Evolutionary conservation across 1,140 invertebrate genomes (phyloP).

Genomic region (Drosophila navojoa): DNA sequence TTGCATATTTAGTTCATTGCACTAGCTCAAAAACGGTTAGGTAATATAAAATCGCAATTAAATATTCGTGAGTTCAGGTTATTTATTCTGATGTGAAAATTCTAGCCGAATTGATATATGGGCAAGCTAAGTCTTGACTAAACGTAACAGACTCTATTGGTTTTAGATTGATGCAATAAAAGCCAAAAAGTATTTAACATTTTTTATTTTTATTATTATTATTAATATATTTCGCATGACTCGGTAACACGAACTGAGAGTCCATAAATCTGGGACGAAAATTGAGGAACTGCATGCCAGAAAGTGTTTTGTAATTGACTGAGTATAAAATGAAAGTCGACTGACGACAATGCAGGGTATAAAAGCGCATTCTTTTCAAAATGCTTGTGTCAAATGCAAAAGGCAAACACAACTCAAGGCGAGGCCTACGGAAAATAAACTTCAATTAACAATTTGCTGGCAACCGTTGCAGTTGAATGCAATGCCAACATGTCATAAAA

Average conservation of each 20-base stretch:
- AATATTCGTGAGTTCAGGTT: neutral
- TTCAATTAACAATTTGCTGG: slow-evolving; percentile 22
- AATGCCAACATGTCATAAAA: slow-evolving; percentile 17
- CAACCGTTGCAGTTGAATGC: neutral
- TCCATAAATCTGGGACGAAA: neutral
- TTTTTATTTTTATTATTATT: neutral
- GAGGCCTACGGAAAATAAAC: slow-evolving; percentile 41
- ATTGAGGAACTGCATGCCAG: slow-evolving; percentile 28
- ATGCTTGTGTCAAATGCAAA: slow-evolving; percentile 53
- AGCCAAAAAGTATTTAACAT: neutral
- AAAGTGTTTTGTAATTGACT: slow-evolving; percentile 5
- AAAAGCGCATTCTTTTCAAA: slow-evolving; percentile 5
- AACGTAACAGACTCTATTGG: neutral
- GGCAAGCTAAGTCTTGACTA: neutral
- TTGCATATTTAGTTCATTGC: slow-evolving; percentile 8
- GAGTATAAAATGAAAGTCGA: slow-evolving; percentile 40
- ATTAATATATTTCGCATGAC: neutral
- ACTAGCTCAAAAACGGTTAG: neutral
- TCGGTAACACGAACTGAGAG: neutral
- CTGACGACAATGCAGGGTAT: slow-evolving; percentile 6
- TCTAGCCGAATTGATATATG: neutral
- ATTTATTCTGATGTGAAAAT: neutral
- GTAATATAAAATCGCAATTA: neutral
- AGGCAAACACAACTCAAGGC: slow-evolving; percentile 62
- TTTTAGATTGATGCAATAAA: neutral